Evolutionary conservation across 2,797 vertebrate genomes (phyloP).

Genomic region (Alectoris magna): DNA sequence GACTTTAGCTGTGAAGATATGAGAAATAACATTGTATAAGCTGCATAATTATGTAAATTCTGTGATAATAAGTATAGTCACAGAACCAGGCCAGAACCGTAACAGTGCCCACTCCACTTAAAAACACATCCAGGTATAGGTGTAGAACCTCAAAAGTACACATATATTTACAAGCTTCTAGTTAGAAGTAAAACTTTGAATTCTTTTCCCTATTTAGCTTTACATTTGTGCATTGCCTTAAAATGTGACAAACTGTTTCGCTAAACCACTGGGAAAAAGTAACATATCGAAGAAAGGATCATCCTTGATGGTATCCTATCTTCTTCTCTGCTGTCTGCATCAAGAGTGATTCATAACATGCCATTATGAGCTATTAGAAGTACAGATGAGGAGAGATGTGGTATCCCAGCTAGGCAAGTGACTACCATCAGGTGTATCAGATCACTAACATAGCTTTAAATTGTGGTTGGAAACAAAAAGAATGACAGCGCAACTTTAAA

Average conservation of each 20-base stretch:
- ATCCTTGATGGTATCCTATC: neutral
- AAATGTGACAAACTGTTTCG: neutral
- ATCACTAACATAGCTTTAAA: neutral
- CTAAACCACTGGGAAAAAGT: neutral
- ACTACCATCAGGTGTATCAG: neutral
- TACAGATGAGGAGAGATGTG: neutral
- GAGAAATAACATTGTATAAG: neutral
- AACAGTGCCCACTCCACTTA: neutral
- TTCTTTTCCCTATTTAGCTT: neutral
- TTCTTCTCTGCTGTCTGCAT: neutral
- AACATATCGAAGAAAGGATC: neutral
- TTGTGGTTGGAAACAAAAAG: neutral
- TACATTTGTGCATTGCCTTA: neutral
- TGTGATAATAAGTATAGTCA: neutral
- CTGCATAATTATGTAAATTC: neutral
- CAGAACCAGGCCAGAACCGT: no score
- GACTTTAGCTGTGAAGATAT: neutral
- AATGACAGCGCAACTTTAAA: neutral
- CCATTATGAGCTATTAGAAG: neutral
- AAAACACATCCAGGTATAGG: neutral
- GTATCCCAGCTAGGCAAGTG: neutral
- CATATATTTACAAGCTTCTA: neutral
- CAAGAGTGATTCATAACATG: neutral
- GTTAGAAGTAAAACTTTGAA: neutral
- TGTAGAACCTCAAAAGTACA: neutral